Base-by-base conservation (phyloP, 1,140 invertebrate species). In the Neuroterus valhalla region DNA sequence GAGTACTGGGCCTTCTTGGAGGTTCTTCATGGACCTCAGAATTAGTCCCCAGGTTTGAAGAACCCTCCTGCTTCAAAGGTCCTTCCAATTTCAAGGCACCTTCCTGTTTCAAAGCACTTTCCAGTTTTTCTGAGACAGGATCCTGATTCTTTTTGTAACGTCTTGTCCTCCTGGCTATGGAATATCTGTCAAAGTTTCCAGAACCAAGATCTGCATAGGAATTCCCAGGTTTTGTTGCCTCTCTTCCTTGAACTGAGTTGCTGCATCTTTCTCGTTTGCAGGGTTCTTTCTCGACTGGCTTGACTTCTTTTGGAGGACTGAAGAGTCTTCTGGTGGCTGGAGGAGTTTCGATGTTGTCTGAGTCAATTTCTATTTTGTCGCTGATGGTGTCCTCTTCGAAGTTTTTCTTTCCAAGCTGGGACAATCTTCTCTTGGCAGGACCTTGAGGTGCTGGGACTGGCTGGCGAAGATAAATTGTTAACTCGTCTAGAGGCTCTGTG, bases 301-400 rank as follows among this genome's bases (percentile, higher is more conserved):
- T 94, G 86, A 88, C 91, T 84, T 94, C 93, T 48, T 91, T 91
- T 0, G 93, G 92, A 12, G 93, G 92, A 74, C 91, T 93, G 81
- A 94, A 94, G 3, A 93, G 87, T 82, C 94, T 93, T 70, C 96
- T 91, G 12, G 93, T 94, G 0, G 93, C 94, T 1, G 96, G 96
- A 5, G 96, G 96, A 5, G 96, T 97, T 91, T 97, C 96, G 17
- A 97, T 96, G 78, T 97, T 97, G 78, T 97, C 96, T 3, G 95
- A 95, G 85, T 97, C 96, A 12, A 97, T 96, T 84, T 97, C 96
- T 26, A 95, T 93, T 82, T 94, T 94, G 80, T 96, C 94, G 78
- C 90, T 88, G 77, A 93, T 86, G 80, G 88, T 81, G 84, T 93
- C 86, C 11, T 89, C 84, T 0, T 84, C 84, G 0, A 50, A 66